Evolutionary conservation across 2,113 vertebrate genomes (phyloP).

Genomic region (Boleophthalmus pectinirostris): DNA sequence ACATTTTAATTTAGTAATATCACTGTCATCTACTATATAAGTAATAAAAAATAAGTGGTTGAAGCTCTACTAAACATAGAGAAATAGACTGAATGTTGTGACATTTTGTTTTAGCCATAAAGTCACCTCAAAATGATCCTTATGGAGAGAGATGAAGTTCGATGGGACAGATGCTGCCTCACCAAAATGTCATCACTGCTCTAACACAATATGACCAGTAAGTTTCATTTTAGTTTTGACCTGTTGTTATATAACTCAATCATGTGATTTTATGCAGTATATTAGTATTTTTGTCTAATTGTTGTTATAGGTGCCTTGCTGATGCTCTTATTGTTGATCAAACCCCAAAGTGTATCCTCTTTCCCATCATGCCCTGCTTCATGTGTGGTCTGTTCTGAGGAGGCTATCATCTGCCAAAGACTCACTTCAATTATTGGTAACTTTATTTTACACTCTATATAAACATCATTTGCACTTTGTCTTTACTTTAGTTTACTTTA

Average conservation of each 20-base stretch:
- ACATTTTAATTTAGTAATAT: too few relatives aligned
- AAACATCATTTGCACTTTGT: neutral
- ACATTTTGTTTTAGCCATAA: slow-evolving; percentile 7
- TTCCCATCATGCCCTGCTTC: slow-evolving; percentile 67
- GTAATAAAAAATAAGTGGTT: too few relatives aligned
- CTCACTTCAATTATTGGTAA: slow-evolving; percentile 73
- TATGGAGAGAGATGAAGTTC: slow-evolving; percentile 16
- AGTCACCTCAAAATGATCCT: slow-evolving; percentile 12
- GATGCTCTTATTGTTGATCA: slow-evolving; percentile 56
- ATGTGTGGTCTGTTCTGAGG: slow-evolving; percentile 69
- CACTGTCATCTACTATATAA: neutral
- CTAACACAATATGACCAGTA: slow-evolving; percentile 61
- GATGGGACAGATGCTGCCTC: slow-evolving; percentile 32
- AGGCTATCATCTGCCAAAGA: slow-evolving; percentile 75
- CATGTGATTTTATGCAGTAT: neutral
- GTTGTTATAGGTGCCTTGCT: slow-evolving; percentile 61
- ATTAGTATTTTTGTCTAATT: neutral
- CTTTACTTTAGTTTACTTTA: too few relatives aligned
- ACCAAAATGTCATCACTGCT: slow-evolving; percentile 18
- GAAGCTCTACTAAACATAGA: too few relatives aligned
- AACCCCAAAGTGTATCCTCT: slow-evolving; percentile 26
- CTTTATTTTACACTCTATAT: neutral
- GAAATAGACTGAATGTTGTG: neutral
- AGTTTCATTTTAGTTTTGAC: slow-evolving; percentile 13
- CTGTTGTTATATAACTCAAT: neutral